Evolutionary conservation across 2,888 invertebrate genomes (phyloP).

Genomic region (Pediacus dermestoides): DNA sequence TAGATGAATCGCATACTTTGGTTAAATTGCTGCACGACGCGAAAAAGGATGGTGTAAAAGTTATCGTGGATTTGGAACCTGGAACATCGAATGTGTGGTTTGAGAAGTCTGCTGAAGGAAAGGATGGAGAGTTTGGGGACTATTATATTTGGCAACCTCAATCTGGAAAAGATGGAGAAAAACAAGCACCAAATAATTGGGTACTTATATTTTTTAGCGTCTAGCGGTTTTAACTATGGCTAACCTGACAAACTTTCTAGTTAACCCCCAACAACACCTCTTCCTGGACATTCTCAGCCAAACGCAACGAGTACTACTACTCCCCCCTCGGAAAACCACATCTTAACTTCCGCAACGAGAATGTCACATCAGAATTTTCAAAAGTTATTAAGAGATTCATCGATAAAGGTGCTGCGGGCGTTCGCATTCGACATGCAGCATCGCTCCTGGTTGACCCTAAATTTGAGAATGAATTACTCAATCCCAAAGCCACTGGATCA

Average conservation of each 20-base stretch:
- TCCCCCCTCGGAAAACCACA: conserved; percentile 78
- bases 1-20: conserved; percentile 53
- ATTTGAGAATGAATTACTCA: conserved; percentile 52
- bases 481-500: conserved; percentile 39
- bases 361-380: conserved; percentile 64
- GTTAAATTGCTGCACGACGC: conserved; percentile 50
- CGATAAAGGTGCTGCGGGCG: conserved; percentile 73
- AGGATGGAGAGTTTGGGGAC: conserved; percentile 59
- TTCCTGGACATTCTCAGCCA: conserved; percentile 68
- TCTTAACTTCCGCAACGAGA: conserved; percentile 72
- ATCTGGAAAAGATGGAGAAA: conserved; percentile 43
- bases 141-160: conserved; percentile 75
- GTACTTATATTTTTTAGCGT: conserved; percentile 45
- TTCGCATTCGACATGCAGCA: conserved; percentile 68
- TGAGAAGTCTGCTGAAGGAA: conserved; percentile 57
- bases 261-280: conserved; percentile 48
- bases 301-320: conserved; percentile 69
- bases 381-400: conserved; percentile 69
- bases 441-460: conserved; percentile 60
- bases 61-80: conserved; percentile 73
- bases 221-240: not conserved
- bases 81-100: conserved; percentile 75
- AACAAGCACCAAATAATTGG: conserved; percentile 69
- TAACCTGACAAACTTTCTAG: conserved; percentile 17
- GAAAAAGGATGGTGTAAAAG: conserved; percentile 56